Evolutionary conservation across 2,113 vertebrate species (phyloP).

Genomic region (Tichodroma muraria): DNA sequence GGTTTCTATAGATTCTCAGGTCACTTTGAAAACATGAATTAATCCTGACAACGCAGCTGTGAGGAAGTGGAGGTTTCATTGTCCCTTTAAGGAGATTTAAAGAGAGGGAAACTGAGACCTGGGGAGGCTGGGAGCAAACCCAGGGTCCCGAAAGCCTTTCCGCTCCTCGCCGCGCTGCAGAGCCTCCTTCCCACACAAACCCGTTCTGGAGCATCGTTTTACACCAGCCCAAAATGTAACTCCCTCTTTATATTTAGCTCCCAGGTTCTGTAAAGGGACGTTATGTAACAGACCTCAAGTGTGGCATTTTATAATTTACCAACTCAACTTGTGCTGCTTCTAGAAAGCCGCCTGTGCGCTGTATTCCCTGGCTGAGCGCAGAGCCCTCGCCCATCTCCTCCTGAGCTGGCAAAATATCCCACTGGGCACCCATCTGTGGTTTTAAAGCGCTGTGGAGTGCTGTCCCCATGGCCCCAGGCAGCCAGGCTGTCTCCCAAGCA

Average conservation of each 20-base stretch:
- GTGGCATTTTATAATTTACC: constrained; percentile 54
- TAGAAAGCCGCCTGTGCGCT: neutral
- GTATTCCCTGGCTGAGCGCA: neutral
- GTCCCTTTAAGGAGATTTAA: neutral
- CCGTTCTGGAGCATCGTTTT: neutral
- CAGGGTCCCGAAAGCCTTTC: neutral
- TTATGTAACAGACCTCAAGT: constrained; percentile 61
- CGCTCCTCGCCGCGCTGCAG: neutral
- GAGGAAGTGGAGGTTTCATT: neutral
- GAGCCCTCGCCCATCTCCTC: neutral
- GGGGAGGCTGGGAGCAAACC: neutral
- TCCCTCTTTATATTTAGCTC: constrained; percentile 64
- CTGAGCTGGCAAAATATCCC: neutral
- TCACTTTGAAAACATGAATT: constrained; percentile 42
- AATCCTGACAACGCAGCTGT: constrained; percentile 15
- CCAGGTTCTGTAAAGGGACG: constrained; percentile 37
- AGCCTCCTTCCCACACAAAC: constrained; percentile 43
- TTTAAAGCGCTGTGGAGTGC: neutral
- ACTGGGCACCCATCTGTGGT: neutral
- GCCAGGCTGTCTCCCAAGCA: neutral
- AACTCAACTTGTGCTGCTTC: constrained; percentile 30
- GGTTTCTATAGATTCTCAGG: constrained; percentile 27
- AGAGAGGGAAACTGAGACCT: neutral
- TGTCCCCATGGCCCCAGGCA: neutral
- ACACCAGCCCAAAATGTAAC: constrained; percentile 37